These are phyloP conservation scores for Tipula confusa DNA, from an alignment of 2,888 invertebrate species.

Conservation along the genomic window DNA sequence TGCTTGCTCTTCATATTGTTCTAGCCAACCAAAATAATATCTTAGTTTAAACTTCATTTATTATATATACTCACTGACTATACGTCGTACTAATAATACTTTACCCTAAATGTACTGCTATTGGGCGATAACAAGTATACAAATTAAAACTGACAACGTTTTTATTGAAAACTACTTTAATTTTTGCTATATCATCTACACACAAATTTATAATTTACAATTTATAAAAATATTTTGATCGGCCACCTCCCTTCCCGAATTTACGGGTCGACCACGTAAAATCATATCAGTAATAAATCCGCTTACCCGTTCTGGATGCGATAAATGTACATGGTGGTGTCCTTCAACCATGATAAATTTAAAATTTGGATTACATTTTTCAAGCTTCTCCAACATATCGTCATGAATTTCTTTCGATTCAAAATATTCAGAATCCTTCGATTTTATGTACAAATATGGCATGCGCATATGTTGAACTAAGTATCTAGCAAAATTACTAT, in stretches of 20 bases:
- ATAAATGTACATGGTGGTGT: constrained; percentile 71
- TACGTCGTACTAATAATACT: no score
- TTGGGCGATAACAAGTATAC: no score
- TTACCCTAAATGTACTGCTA: no score
- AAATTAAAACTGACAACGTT: no score
- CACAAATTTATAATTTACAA: neutral
- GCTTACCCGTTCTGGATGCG: constrained; percentile 58
- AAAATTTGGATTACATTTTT: constrained; percentile 52
- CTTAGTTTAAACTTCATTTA: no score
- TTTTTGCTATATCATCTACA: neutral
- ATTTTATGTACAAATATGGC: constrained; percentile 62
- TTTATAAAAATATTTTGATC: neutral
- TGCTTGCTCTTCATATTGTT: no score
- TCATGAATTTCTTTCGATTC: constrained; percentile 56
- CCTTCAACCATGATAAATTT: constrained; percentile 62
- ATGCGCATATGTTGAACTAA: constrained; percentile 56
- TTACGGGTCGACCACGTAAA: constrained; percentile 43
- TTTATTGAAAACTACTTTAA: no score
- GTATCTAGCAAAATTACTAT: constrained; percentile 53
- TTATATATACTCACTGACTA: no score
- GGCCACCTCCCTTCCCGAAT: neutral
- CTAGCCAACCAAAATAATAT: no score
- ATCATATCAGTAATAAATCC: constrained; percentile 58
- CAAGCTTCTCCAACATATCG: constrained; percentile 53
- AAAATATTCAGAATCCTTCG: constrained; percentile 54